Evolutionary conservation across 1,140 invertebrate species (phyloP), one percentile per base, ranked within the genome.

Genomic region (Diplogasteroides magnus): DNA sequence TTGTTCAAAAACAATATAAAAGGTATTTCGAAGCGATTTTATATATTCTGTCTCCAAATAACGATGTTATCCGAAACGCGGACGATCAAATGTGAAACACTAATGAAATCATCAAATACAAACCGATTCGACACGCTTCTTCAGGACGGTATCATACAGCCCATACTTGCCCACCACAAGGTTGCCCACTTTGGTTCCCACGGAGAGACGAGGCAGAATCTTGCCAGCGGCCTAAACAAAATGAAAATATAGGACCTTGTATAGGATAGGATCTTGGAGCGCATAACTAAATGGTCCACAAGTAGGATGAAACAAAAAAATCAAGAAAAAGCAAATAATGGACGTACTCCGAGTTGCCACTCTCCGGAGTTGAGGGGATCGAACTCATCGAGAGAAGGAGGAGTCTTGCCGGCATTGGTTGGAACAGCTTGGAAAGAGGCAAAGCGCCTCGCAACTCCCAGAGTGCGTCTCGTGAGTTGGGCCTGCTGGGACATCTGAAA

Each of bases 151-250:
- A 55, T 75, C 69, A 63, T 82, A 82, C 15, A 81, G 77, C 15
- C 79, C 79, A 57, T 81, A 81, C 69, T 81, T 81, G 31, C 79
- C 79, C 79, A 81, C 82, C 27, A 81, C 79, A 29, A 81, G 72
- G 25, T 80, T 76, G 23, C 79, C 79, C 61, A 67, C 67, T 3
- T 74, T 77, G 19, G 79, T 81, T 37, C 79, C 79, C 62, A 79
- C 80, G 27, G 78, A 81, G 1, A 81, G 77, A 73, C 79, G 81
- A 27, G 79, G 79, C 58, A 81, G 74, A 66, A 81, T 82, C 60
- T 81, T 81, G n/a, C 79, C 81, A 37, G 58, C 77, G 28, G 77
- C 23, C 23, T 56, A 19, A 19, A 56, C 55, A 68, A 68, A 23
- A 2, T 28, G 37, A 48, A 19, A n/a, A n/a, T n/a, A n/a, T n/a